phyloP scores from a whole-genome alignment of 2,113 vertebrate species.

The Acanthisitta chloris region DNA sequence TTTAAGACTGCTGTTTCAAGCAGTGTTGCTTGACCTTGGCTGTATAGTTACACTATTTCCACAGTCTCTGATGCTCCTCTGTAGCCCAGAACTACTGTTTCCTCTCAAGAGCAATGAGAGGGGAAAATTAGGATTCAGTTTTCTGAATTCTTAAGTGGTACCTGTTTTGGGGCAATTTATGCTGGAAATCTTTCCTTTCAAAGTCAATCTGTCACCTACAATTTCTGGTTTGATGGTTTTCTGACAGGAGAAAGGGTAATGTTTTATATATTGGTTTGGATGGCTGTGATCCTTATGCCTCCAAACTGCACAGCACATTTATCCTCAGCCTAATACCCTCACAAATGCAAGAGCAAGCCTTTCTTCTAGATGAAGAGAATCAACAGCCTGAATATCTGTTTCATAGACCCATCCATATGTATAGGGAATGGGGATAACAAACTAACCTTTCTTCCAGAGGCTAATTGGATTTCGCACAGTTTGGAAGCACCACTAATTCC shows the following conservation, averaged over 20 bases:
- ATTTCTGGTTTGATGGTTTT: neutral
- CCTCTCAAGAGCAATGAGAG: neutral
- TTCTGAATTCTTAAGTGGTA: neutral
- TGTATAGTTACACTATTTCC: neutral
- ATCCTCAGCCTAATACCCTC: neutral
- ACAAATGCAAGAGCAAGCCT: slow-evolving; percentile 18
- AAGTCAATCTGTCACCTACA: neutral
- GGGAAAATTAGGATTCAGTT: neutral
- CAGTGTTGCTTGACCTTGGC: neutral
- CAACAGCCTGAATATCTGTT: slow-evolving; percentile 15
- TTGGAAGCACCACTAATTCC: slow-evolving; percentile 46
- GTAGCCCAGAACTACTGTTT: neutral
- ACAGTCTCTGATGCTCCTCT: neutral
- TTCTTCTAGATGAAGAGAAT: slow-evolving; percentile 29
- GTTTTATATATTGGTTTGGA: neutral
- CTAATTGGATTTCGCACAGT: slow-evolving; percentile 66
- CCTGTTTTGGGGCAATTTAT: neutral
- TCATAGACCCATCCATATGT: neutral
- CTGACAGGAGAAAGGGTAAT: neutral
- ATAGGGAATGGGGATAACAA: slow-evolving; percentile 5
- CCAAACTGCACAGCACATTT: neutral
- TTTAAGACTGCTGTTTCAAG: neutral
- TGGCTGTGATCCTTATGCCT: neutral
- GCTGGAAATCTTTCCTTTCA: neutral
- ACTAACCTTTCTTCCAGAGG: slow-evolving; percentile 53